Base-by-base conservation (phyloP, 2,888 invertebrate genomes). In the Cataglyphis rosenhaueri region DNA sequence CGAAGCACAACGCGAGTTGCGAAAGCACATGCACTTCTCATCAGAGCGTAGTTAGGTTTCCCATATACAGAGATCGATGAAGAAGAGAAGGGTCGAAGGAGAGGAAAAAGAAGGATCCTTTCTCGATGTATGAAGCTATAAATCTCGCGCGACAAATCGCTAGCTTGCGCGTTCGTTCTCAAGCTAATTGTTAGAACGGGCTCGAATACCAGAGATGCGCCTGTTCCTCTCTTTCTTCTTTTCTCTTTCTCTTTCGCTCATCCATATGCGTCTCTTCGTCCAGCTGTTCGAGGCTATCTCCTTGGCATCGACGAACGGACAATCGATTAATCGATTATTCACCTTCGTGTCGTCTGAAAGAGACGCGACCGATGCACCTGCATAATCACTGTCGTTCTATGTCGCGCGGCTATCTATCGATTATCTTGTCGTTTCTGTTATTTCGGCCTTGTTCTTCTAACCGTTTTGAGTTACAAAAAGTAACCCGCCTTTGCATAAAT, bases 81-180 rank as follows among this genome's bases (percentile, higher is more conserved):
- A 55, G 71, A 57, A 73, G 21, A 57, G 61, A 70, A 57, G 70
- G 48, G 59, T 21, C 48, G 57, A 78, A 62, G 73, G 65, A 76
- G 66, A 70, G 61, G 25, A n/a, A 70, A 55, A 41, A 32, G 48
- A 71, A 74, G 66, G 61, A 62, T 66, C 65, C 83, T 70, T 84
- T 71, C 85, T 68, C 88, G 87, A 89, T 92, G 92, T 91, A 92
- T 91, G 92, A 92, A 93, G 92, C 92, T 88, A 92, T 92, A 92
- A 92, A 92, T 92, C 92, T 91, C 88, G 68, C 81, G 88, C 88
- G 93, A 92, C 92, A 92, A 92, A 92, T 92, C 89, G 91, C 89
- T 87, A 89, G 88, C 90, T 91, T 86, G 89, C 86, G 89, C 88
- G 88, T 91, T 88, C 88, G 89, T 92, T 92, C 92, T 89, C 91